A percentile compares a stretch with the other conserved stretches of the same genome.
phyloP scores from a whole-genome alignment of 2,113 vertebrate genomes.

The Cynocephalus volans region DNA sequence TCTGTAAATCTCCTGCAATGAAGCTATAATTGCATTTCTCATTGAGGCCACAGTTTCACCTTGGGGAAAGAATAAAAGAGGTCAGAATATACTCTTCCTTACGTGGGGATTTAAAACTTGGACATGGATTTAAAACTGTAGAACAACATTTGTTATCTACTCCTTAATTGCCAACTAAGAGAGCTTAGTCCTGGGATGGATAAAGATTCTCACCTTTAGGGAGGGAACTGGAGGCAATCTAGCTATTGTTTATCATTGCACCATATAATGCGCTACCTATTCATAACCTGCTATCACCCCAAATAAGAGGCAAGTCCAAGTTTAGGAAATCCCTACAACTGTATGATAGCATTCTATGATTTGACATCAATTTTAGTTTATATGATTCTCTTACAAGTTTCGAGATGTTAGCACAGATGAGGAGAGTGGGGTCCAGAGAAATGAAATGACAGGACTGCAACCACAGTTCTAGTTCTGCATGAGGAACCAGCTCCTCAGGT shows the following conservation, averaged over 20 bases:
- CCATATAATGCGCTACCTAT: not conserved
- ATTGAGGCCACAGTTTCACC: constrained; percentile 36
- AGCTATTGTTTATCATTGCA: not conserved
- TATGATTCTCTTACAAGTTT: not conserved
- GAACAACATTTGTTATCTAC: not conserved
- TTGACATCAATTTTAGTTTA: not conserved
- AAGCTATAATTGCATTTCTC: constrained; percentile 44
- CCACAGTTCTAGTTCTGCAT: not conserved
- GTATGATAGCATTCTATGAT: not conserved
- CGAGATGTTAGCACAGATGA: not conserved
- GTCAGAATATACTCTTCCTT: not conserved
- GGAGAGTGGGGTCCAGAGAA: not conserved
- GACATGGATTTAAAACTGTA: constrained; percentile 2
- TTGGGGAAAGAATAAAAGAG: constrained; percentile 19
- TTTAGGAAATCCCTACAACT: not conserved
- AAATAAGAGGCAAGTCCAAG: not conserved
- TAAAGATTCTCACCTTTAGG: not conserved
- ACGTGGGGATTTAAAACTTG: not conserved
- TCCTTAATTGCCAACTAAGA: not conserved
- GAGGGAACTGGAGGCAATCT: not conserved
- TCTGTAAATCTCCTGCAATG: constrained; percentile 1
- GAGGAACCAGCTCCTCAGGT: not conserved
- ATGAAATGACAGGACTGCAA: not conserved
- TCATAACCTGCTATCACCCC: not conserved
- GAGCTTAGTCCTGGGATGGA: not conserved